These are phyloP conservation scores for Chrysotoxum bicinctum DNA, from an alignment of 2,888 invertebrate genomes.

Conservation along the genomic window DNA sequence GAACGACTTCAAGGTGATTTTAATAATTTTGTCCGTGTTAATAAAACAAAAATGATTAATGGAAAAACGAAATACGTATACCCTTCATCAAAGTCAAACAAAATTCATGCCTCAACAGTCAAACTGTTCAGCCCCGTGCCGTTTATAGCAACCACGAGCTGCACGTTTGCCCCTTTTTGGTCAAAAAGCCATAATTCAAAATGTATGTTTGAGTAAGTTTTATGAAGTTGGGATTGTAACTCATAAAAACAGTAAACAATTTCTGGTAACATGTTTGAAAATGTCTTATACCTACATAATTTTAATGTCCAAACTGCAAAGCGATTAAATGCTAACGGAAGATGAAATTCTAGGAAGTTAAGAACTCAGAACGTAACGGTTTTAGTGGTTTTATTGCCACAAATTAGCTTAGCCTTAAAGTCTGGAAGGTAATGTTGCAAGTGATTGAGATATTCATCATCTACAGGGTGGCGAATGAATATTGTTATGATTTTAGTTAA, in stretches of 20 bases:
- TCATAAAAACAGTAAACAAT: slow-evolving; percentile 3
- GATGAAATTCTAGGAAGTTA: not conserved
- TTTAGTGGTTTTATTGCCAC: not conserved
- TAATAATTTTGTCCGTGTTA: not conserved
- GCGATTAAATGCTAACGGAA: slow-evolving; percentile 16
- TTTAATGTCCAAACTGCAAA: not conserved
- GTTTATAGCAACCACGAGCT: not conserved
- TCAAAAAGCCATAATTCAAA: not conserved
- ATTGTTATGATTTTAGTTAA: too few relatives aligned
- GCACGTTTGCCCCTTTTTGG: slow-evolving; percentile 6
- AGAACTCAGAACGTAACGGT: not conserved
- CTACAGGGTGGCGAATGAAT: too few relatives aligned
- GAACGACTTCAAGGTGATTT: not conserved
- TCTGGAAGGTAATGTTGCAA: not conserved
- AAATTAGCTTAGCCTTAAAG: not conserved
- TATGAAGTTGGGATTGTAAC: not conserved
- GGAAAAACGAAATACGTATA: not conserved
- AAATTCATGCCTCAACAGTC: not conserved
- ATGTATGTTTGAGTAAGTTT: not conserved
- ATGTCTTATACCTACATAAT: not conserved
- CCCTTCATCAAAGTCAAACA: slow-evolving; percentile 2
- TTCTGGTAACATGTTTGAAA: not conserved
- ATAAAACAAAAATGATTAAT: slow-evolving; percentile 8
- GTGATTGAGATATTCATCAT: too few relatives aligned
- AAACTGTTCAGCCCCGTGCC: not conserved